Base-by-base conservation (phyloP, 1,140 invertebrate species). In the Hyposmocoma kahamanoa region DNA sequence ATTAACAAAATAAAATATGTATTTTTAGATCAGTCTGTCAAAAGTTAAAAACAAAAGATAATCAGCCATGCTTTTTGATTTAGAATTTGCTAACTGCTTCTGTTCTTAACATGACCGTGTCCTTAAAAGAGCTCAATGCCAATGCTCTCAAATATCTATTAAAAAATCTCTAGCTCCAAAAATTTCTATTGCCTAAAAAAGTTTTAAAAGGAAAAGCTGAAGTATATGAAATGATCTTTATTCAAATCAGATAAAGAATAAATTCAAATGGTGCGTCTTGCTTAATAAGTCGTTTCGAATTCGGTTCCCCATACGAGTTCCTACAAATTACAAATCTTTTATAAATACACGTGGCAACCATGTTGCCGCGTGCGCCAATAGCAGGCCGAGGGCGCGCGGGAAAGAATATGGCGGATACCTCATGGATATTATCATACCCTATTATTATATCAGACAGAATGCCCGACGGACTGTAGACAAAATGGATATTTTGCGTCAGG, bases 311-410 rank as follows among this genome's bases (percentile, higher is more conserved):
- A 21, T 44, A 53, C 47, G 43, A 38, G 53, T 42, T 41, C 20
- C 22, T 44, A 45, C 19, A 0, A 22, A 39, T 17, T 30, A 32
- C 48, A 34, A 28, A 59, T 66, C 65, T 53, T 76, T 72, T 73
- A 72, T 64, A 76, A 72, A 74, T 67, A 72, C 50, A 47, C 66
- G 55, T 62, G 55, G 62, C 68, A 67, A 70, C 80, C 80, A 84
- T 84, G 62, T 84, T 80, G 72, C 47, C 42, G 45, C 20, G 43
- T 42, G 41, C 60, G 59, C 80, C 80, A 84, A 84, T 84, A 65
- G 74, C 56, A 66, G 50, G 42, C 47, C 64, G 61, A 57, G 59
- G 51, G 56, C 42, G 52, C 55, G 47, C 39, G 22, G 49, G 58
- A 53, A 59, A 28, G 65, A 76, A 72, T 50, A 81, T 79, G 76